Conservation (phyloP, 1,140 invertebrate genomes). For the Pteromalus puparum region DNA sequence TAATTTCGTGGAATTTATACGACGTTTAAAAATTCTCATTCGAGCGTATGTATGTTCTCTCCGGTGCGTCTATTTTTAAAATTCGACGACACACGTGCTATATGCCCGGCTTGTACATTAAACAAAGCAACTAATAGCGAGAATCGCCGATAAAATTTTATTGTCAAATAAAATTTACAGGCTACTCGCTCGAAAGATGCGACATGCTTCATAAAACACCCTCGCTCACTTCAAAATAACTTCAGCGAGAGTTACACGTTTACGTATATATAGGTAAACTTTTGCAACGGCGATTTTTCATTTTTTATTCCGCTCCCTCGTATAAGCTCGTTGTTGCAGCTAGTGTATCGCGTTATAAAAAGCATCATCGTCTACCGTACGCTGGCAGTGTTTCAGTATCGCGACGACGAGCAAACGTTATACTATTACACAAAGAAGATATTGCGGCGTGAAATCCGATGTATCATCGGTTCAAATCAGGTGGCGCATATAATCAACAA, state of each 20-base stretch:
- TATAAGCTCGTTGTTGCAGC: not conserved
- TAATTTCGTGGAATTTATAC: not conserved
- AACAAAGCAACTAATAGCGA: not conserved
- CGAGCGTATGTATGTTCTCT: not conserved
- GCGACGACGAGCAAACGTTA: constrained; percentile 2
- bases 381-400: constrained; percentile 41
- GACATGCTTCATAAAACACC: too few relatives aligned
- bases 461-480: constrained; percentile 29
- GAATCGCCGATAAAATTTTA: not conserved
- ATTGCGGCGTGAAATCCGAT: constrained; percentile 9
- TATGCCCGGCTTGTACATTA: not conserved
- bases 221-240: not conserved
- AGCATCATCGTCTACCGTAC: not conserved
- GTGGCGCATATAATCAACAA: constrained; percentile 24
- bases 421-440: constrained; percentile 20
- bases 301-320: not conserved
- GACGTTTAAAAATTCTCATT: not conserved
- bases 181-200: not conserved
- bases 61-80: not conserved
- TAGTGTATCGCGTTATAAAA: constrained; percentile 10
- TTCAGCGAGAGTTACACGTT: not conserved
- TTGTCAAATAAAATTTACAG: constrained; percentile 6
- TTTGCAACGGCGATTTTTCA: constrained; percentile 21
- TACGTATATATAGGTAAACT: not conserved
- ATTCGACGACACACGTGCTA: not conserved